Evolutionary conservation across 2,888 invertebrate species (phyloP).

Genomic region (Drosophila paranaensis): DNA sequence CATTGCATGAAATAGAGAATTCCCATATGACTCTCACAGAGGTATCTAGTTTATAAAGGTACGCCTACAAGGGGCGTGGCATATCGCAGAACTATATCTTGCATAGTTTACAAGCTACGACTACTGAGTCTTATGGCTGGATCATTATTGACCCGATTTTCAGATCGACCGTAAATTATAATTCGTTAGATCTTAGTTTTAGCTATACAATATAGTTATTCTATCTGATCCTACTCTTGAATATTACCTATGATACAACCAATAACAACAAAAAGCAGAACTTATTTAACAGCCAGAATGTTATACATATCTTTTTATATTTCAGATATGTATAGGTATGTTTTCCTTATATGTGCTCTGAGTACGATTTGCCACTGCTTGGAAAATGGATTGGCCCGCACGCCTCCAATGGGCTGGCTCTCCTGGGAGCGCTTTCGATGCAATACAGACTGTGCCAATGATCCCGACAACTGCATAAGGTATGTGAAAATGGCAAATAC

Average conservation of each 20-base stretch:
- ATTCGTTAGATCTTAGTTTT: too few relatives aligned
- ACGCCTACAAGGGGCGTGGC: too few relatives aligned
- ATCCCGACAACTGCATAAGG: slow-evolving; percentile 88
- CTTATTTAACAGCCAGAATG: neutral
- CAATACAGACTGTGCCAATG: slow-evolving; percentile 87
- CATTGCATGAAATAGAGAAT: neutral
- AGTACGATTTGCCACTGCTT: slow-evolving; percentile 69
- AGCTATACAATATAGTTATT: too few relatives aligned
- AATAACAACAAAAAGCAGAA: neutral
- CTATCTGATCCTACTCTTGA: too few relatives aligned
- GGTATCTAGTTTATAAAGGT: too few relatives aligned
- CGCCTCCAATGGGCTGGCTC: slow-evolving; percentile 90
- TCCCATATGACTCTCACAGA: neutral
- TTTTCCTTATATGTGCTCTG: slow-evolving; percentile 37
- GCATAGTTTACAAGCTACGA: too few relatives aligned
- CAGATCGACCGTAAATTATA: too few relatives aligned
- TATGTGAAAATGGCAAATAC: slow-evolving; percentile 57
- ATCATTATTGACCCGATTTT: too few relatives aligned
- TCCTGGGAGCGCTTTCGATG: slow-evolving; percentile 89
- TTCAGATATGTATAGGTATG: slow-evolving; percentile 32
- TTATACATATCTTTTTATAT: neutral
- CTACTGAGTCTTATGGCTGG: too few relatives aligned
- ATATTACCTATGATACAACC: neutral
- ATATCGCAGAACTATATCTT: too few relatives aligned
- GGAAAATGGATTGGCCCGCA: slow-evolving; percentile 88